Conservation (phyloP, 1,140 invertebrate species). For the Parasteatoda tepidariorum region DNA sequence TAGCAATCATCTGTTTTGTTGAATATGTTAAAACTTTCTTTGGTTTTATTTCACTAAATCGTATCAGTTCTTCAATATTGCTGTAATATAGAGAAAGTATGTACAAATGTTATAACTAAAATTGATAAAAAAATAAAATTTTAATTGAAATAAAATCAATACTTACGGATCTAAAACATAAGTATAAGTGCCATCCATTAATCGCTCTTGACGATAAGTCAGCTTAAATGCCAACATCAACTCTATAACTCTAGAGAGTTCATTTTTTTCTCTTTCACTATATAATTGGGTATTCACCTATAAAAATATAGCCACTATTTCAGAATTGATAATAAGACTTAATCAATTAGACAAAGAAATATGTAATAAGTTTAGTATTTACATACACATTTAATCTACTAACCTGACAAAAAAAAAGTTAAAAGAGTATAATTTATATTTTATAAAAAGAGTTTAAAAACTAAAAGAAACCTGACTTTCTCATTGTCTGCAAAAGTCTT, state of each 20-base stretch:
- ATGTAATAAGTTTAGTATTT: too few species aligned
- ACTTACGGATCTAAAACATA: conserved; percentile 87
- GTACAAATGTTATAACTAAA: too few species aligned
- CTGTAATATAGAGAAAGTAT: conserved; percentile 66
- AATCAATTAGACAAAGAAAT: not conserved
- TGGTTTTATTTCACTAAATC: conserved; percentile 69
- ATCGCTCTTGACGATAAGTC: conserved; percentile 84
- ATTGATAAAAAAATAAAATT: too few species aligned
- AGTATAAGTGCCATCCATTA: conserved; percentile 80
- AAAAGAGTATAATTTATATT: too few species aligned
- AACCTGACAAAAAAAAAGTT: too few species aligned
- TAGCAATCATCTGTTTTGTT: conserved; percentile 80
- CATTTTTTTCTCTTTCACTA: conserved; percentile 79
- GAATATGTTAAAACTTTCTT: conserved; percentile 74
- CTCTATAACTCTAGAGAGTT: conserved; percentile 79
- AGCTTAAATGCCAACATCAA: conserved; percentile 92
- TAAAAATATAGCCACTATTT: conserved; percentile 60
- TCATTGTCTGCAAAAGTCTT: too few species aligned
- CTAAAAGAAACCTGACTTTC: too few species aligned
- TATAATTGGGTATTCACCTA: conserved; percentile 80
- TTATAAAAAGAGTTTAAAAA: too few species aligned
- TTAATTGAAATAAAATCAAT: conserved; percentile 6
- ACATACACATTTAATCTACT: too few species aligned
- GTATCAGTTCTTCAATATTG: conserved; percentile 72
- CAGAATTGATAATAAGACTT: not conserved